A percentile compares a stretch with the other conserved stretches of the same genome.
Conservation (phyloP, 2,113 vertebrate genomes). For the Galbula dea region DNA sequence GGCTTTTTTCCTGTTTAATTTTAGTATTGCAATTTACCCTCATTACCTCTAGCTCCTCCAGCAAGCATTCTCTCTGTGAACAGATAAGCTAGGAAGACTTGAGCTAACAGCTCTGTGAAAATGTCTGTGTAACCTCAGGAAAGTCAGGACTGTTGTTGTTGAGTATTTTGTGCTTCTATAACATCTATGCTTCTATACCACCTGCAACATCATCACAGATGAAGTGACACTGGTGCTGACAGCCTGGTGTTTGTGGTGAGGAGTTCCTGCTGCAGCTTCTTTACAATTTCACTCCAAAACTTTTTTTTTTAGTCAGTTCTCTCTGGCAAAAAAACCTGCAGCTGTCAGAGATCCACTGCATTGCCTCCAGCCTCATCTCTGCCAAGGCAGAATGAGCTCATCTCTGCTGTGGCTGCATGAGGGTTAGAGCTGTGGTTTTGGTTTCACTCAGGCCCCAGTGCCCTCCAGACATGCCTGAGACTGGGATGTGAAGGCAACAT, state of each 20-base stretch:
- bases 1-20: background rate
- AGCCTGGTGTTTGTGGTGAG: background rate
- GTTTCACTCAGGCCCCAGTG: background rate
- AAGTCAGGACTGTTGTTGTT: background rate
- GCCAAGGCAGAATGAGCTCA: background rate
- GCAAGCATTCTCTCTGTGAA: background rate
- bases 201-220: background rate
- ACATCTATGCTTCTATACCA: background rate
- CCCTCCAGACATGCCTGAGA: background rate
- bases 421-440: background rate
- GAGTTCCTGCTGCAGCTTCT: background rate
- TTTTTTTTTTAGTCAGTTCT: background rate
- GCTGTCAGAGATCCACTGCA: background rate
- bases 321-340: background rate
- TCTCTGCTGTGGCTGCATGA: background rate
- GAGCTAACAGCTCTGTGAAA: background rate
- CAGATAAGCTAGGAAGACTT: background rate
- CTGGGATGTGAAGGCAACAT: background rate
- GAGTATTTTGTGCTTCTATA: background rate
- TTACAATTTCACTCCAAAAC: background rate
- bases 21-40: conserved; percentile 8
- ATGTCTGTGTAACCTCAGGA: background rate
- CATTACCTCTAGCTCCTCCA: conserved; percentile 20
- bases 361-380: background rate
- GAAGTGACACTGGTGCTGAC: background rate